Base-by-base conservation (phyloP, 2,113 vertebrate genomes). In the Thamnaconus septentrionalis region DNA sequence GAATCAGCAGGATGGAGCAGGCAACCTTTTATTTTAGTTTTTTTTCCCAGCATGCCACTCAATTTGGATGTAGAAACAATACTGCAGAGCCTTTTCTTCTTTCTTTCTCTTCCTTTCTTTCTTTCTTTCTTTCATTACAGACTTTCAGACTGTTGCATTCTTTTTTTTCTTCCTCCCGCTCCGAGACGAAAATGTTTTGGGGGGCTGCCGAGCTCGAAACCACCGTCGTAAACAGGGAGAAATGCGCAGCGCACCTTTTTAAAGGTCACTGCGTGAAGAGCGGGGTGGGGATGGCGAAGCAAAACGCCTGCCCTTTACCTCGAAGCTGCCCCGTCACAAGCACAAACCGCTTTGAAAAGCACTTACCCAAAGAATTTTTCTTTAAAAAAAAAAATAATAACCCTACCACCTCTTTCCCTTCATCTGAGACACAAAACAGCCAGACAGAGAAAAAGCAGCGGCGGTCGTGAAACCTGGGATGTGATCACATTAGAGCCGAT, bases 211-310 rank as follows among this genome's bases (percentile, higher is more conserved):
- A 61, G 67, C 46, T 56, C 42, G 50, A 78, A 61, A 31, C 18
- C 63, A 64, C 39, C 18, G 45, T 56, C 71, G 53, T 69, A 83
- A 83, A 69, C 61, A 59, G 69, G 31, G 54, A 39, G 6, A 73
- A 76, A 44, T 7, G 48, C 46, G 58, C 18, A 45, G 7, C 46
- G 5, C 44, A 12, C 71, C 44, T 64, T 72, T 58, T 59, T 67
- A 85, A 87, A 87, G 85, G 81, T 86, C 78, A 81, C n/a, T 53
- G 9, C 5, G 3, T 69, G 73, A 84, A 60, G 61, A 78, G 73
- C 57, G 62, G 44, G 53, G 47, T 47, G 61, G 62, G 44, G 53
- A 49, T 51, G 61, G 58, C 53, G 52, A 59, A 62, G n/a, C 51
- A 49, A 58, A 55, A 59, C 10, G 18, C 48, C 58, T 82, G 75